Evolutionary conservation across 2,888 invertebrate species (phyloP), one percentile per base, ranked within the genome.

Genomic region (Eristalis pertinax): DNA sequence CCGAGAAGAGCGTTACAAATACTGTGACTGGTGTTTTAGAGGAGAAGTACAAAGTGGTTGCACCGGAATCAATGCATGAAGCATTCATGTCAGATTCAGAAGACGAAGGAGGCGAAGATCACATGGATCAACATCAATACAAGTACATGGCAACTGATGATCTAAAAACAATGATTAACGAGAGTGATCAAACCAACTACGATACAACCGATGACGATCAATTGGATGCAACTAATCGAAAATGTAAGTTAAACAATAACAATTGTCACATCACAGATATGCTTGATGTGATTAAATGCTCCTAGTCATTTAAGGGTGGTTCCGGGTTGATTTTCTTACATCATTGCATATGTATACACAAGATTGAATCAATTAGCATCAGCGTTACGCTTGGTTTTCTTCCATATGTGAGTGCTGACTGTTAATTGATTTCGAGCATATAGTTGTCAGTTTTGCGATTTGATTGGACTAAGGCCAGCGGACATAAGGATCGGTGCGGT

Each of bases 11-110:
- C 11, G 94, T 95, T 11, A 95, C 95, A 15, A 95, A 95, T 15
- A 95, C 95, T 7, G 92, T 94, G 10, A 91, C 90, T 24, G 92
- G 91, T 58, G 89, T 91, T 4, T 76, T 92, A 13, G 99, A 99
- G 92, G 99, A 99, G 92, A 98, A 99, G 93, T 99, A 99, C 94
- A 97, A 97, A 93, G 98, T 99, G 70, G 97, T 98, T 88, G 98
- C 98, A 73, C 99, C 99, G 0, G 99, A 99, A 94, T 97, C 98
- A 89, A 98, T 99, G 98, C 99, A 99, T 93, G 99, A 99, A 93
- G 97, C 98, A 11, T 97, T 99, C 93, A 97, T 99, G 96, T 98
- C 98, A 26, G 99, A 99, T 93, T 99, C 99, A 0, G 99, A 99
- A 93, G 99, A 99, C 94, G 99, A 99, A 95, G 98, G 98, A 94